Evolutionary conservation across 2,113 vertebrate species (phyloP).

Genomic region (Nothoprocta perdicaria): DNA sequence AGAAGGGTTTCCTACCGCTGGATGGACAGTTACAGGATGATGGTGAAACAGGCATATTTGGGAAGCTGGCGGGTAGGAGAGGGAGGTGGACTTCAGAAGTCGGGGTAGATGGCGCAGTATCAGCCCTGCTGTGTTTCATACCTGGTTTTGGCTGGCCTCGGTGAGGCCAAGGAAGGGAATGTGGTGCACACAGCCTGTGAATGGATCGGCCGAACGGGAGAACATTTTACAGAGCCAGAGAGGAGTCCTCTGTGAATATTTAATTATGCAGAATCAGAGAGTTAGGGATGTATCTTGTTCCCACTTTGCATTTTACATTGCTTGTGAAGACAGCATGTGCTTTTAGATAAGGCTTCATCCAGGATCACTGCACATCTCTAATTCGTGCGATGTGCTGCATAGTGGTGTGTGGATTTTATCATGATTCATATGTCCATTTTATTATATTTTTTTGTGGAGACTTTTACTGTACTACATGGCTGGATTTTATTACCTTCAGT

Average conservation of each 20-base stretch:
- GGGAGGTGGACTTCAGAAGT: background rate
- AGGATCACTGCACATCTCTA: background rate
- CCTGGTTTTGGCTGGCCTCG: background rate
- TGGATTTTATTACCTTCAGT: conserved; percentile 51
- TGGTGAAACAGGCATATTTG: background rate
- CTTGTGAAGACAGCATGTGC: background rate
- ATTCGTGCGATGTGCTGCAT: background rate
- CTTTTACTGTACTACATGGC: conserved; percentile 56
- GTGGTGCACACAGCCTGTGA: background rate
- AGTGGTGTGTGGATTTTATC: background rate
- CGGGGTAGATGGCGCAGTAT: background rate
- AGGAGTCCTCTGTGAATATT: background rate
- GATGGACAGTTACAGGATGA: background rate
- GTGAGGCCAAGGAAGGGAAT: background rate
- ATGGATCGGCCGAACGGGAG: background rate
- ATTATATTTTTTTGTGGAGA: conserved; percentile 47
- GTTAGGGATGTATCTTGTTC: background rate
- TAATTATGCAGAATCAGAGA: background rate
- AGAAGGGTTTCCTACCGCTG: background rate
- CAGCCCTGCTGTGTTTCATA: background rate
- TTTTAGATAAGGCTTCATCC: background rate
- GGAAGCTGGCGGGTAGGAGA: background rate
- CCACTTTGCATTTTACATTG: background rate
- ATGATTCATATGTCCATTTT: conserved; percentile 65
- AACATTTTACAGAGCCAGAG: background rate